These are phyloP conservation scores for Hydrozoanthus tunicans DNA, from an alignment of 64 coral and sea anemone species.

Conservation along the genomic window DNA sequence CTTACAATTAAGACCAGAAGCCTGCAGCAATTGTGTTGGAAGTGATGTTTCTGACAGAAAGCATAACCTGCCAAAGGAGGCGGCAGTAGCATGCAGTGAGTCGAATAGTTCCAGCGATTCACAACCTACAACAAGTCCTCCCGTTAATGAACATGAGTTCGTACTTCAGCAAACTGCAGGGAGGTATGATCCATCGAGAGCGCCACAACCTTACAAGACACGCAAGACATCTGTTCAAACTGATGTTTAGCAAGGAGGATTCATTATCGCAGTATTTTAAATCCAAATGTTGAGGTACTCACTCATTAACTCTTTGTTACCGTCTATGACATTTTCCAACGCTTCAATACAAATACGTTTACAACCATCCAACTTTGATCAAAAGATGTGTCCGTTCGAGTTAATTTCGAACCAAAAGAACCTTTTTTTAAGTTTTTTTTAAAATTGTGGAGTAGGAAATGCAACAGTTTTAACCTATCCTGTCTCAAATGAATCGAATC, in stretches of 20 bases:
- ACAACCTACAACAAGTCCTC: neutral
- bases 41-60: neutral
- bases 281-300: too few species aligned
- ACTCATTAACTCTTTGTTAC: too few species aligned
- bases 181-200: neutral
- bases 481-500: too few species aligned
- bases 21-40: neutral
- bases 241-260: neutral
- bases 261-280: neutral
- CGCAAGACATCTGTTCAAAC: slow-evolving; percentile 37
- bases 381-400: too few species aligned
- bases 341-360: too few species aligned
- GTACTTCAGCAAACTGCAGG: neutral
- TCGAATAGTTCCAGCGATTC: neutral
- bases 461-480: too few species aligned
- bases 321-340: too few species aligned
- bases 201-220: neutral
- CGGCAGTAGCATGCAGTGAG: neutral
- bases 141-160: neutral
- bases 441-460: too few species aligned
- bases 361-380: too few species aligned
- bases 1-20: slow-evolving; percentile 38
- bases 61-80: slow-evolving; percentile 3
- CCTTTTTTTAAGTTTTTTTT: too few species aligned
- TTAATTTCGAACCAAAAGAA: too few species aligned